Evolutionary conservation across 2,113 vertebrate genomes (phyloP).

Genomic region (Heterotilapia buettikoferi): DNA sequence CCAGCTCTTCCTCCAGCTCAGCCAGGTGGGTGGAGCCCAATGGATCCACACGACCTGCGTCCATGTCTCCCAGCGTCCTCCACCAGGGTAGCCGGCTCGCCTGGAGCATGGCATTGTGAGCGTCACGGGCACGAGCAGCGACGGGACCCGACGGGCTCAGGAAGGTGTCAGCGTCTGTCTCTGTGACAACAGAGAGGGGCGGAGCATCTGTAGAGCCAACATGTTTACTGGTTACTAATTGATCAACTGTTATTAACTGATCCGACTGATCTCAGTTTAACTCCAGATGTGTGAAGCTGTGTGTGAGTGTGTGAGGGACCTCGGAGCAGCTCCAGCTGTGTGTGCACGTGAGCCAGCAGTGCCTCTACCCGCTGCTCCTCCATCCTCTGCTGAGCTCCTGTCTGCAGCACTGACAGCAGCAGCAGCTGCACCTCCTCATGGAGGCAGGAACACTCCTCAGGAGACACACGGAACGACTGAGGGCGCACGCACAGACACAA

Average conservation of each 20-base stretch:
- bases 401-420: constrained; percentile 17
- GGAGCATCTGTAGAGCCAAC: constrained; percentile 75
- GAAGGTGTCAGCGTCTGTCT: constrained; percentile 72
- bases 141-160: constrained; percentile 79
- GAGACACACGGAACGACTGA: constrained; percentile 7
- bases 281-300: not conserved
- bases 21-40: constrained; percentile 53
- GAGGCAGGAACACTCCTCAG: constrained; percentile 20
- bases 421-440: constrained; percentile 54
- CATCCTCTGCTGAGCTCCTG: not conserved
- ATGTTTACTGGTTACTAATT: not conserved
- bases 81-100: constrained; percentile 82
- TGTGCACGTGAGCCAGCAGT: constrained; percentile 51
- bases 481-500: not conserved
- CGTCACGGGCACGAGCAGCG: constrained; percentile 78
- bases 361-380: constrained; percentile 33
- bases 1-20: constrained; percentile 73
- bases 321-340: constrained; percentile 49
- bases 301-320: constrained; percentile 3
- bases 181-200: constrained; percentile 67
- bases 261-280: not conserved
- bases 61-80: constrained; percentile 79
- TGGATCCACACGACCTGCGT: accelerated
- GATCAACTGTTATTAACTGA: not conserved
- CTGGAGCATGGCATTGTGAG: constrained; percentile 79